Evolutionary conservation across 2,888 invertebrate genomes (phyloP).

Genomic region (Tachina lurida): DNA sequence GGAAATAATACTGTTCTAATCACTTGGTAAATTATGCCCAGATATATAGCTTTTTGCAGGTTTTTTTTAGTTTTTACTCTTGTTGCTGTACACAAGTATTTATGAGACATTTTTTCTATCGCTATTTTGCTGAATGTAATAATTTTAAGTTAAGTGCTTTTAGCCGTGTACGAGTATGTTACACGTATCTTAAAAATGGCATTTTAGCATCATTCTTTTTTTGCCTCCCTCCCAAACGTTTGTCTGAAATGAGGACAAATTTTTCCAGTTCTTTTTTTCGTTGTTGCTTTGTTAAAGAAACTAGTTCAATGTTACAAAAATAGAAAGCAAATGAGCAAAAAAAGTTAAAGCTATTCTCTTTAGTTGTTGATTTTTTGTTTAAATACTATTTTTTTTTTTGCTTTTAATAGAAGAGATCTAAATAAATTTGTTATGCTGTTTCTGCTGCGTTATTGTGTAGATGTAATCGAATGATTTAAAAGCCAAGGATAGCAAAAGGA

Average conservation of each 20-base stretch:
- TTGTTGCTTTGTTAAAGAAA: conserved; percentile 16
- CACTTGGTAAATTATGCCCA: background rate
- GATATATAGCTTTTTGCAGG: background rate
- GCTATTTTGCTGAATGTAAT: conserved; percentile 46
- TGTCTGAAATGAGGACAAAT: conserved; percentile 50
- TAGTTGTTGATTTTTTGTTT: background rate
- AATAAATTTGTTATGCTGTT: conserved; percentile 39
- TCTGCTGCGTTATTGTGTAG: background rate
- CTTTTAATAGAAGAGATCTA: conserved; percentile 30
- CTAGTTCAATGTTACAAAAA: conserved; percentile 61
- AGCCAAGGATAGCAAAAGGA: background rate
- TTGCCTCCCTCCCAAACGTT: background rate
- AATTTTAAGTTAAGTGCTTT: conserved; percentile 67
- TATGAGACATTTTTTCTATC: conserved; percentile 37
- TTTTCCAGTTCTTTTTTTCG: background rate
- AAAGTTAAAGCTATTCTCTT: conserved; percentile 9
- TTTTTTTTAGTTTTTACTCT: conserved; percentile 15
- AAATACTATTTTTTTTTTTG: background rate
- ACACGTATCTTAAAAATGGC: conserved; percentile 43
- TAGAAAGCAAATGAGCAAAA: background rate
- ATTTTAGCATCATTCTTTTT: conserved; percentile 29
- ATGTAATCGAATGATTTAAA: conserved; percentile 15
- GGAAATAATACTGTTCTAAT: too few relatives aligned
- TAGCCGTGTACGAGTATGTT: conserved; percentile 36
- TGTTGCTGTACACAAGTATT: conserved; percentile 5